These are phyloP conservation scores for Scaptomyza cyrtandrae DNA, from an alignment of 2,888 invertebrate genomes.

Conservation along the genomic window DNA sequence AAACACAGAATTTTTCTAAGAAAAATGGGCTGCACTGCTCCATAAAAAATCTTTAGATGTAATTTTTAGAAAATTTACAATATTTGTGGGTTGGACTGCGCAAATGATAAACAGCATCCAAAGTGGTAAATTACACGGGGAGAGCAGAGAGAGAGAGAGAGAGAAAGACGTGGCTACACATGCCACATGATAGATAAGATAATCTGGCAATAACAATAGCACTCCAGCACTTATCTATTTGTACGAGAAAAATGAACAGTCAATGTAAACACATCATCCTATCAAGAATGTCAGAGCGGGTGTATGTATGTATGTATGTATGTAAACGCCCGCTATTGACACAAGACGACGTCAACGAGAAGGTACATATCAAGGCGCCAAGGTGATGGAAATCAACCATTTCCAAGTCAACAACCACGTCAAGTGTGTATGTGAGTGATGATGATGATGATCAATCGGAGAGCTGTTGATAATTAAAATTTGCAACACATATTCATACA, in stretches of 20 bases:
- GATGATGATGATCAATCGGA: slow-evolving; percentile 29
- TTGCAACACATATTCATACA: not conserved
- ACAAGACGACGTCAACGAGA: slow-evolving; percentile 43
- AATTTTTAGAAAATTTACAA: slow-evolving; percentile 11
- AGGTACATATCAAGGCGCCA: slow-evolving; percentile 11
- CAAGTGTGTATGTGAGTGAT: slow-evolving; percentile 2
- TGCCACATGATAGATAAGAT: slow-evolving; percentile 28
- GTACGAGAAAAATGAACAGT: slow-evolving; percentile 1
- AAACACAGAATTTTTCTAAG: not conserved
- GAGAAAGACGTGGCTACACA: slow-evolving; percentile 1
- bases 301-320: slow-evolving; percentile 6
- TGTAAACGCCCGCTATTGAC: slow-evolving; percentile 32
- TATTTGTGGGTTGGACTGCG: not conserved
- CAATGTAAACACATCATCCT: slow-evolving; percentile 4
- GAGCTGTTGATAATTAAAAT: slow-evolving; percentile 32
- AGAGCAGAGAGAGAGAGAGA: not conserved
- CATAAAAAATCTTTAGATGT: not conserved
- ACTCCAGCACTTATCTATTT: slow-evolving; percentile 42
- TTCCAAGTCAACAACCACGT: slow-evolving; percentile 30
- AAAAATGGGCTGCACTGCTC: not conserved
- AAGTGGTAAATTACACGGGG: slow-evolving; percentile 27
- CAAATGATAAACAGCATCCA: slow-evolving; percentile 32
- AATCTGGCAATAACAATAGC: slow-evolving; percentile 40
- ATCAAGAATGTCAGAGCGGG: not conserved
- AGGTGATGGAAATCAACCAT: slow-evolving; percentile 45